Evolutionary conservation across 64 coral and sea anemone species (phyloP).

Genomic region (Porites australiensis): DNA sequence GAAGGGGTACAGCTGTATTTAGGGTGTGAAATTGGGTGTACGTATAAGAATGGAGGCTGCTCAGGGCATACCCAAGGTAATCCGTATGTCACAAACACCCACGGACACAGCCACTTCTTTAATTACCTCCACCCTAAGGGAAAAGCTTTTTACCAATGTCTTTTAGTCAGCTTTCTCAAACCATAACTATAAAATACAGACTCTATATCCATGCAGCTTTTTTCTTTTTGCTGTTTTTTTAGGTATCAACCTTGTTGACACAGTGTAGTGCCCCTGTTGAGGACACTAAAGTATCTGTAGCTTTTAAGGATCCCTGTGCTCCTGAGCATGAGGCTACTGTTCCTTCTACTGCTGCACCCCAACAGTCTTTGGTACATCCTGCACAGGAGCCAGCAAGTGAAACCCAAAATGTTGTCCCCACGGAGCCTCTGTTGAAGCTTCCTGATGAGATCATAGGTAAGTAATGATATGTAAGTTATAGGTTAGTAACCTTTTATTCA

Average conservation of each 20-base stretch:
- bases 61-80: too few relatives aligned
- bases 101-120: too few relatives aligned
- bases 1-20: too few relatives aligned
- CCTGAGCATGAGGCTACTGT: background rate
- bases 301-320: background rate
- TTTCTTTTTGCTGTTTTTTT: background rate
- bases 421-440: background rate
- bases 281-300: background rate
- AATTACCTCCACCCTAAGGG: too few relatives aligned
- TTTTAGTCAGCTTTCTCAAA: too few relatives aligned
- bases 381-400: background rate
- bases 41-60: too few relatives aligned
- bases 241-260: conserved; percentile 16
- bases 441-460: conserved; percentile 29
- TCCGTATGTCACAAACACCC: too few relatives aligned
- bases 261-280: background rate
- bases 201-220: too few relatives aligned
- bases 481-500: too few relatives aligned
- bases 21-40: too few relatives aligned
- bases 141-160: too few relatives aligned
- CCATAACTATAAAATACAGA: too few relatives aligned
- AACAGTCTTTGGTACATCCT: background rate
- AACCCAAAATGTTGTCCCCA: background rate
- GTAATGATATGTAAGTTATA: background rate
- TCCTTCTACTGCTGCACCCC: background rate